Percentiles rank a stretch among this genome's conserved stretches.
phyloP scores from a whole-genome alignment of 2,797 vertebrate species.

The Centropyge bicolor region DNA sequence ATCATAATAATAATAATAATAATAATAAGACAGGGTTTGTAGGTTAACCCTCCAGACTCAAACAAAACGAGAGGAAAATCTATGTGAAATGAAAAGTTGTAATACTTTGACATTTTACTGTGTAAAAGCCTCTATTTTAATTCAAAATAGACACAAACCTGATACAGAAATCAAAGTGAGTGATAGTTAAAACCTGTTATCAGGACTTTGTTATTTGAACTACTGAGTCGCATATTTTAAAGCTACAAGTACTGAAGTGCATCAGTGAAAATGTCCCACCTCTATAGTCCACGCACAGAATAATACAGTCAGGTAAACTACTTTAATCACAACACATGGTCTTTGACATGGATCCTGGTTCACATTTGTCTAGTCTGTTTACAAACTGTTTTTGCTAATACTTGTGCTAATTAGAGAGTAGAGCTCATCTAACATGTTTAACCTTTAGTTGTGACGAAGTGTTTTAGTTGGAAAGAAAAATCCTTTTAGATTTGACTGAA shows the following conservation, averaged over 20 bases:
- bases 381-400: constrained; percentile 3
- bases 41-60: constrained; percentile 71
- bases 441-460: constrained; percentile 7
- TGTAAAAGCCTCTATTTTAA: not conserved
- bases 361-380: constrained; percentile 17
- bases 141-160: not conserved
- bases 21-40: constrained; percentile 78
- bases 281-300: not conserved
- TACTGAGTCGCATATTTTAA: constrained; percentile 15
- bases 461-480: not conserved
- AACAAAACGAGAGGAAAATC: not conserved
- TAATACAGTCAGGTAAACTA: not conserved
- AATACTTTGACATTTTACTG: not conserved
- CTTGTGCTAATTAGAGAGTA: constrained; percentile 33
- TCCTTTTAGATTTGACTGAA: constrained; percentile 15
- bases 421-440: constrained; percentile 32
- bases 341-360: constrained; percentile 2
- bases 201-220: constrained; percentile 1
- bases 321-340: not conserved
- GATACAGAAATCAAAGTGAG: not conserved
- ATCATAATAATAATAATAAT: constrained; percentile 51
- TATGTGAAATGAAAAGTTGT: not conserved
- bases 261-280: not conserved
- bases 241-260: not conserved
- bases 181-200: not conserved